These are phyloP conservation scores for Rhagologus leucostigma DNA, from an alignment of 2,113 vertebrate genomes.

Conservation along the genomic window DNA sequence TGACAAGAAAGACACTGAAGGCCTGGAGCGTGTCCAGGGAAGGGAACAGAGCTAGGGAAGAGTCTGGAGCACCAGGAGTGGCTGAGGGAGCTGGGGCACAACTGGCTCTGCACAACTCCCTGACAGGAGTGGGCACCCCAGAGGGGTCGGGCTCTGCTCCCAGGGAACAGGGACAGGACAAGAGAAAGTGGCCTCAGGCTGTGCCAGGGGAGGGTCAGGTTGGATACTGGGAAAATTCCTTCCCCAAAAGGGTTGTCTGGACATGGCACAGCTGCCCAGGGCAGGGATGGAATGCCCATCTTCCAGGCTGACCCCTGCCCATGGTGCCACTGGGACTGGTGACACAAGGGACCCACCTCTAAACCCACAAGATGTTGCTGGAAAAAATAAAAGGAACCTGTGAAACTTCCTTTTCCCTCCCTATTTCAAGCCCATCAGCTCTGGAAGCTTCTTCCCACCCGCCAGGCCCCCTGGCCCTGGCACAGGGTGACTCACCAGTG, in stretches of 20 bases:
- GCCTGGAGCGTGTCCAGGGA: background rate
- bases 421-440: fast-evolving
- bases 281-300: background rate
- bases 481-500: conserved; percentile 20
- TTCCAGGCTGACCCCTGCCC: background rate
- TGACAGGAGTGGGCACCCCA: background rate
- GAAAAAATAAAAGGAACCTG: background rate
- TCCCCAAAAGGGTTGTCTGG: background rate
- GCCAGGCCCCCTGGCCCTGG: fast-evolving
- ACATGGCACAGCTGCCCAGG: background rate
- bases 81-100: background rate
- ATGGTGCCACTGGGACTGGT: fast-evolving
- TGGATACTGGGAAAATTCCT: background rate
- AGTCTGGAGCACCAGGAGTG: fast-evolving
- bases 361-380: background rate
- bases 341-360: background rate
- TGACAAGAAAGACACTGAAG: background rate
- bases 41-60: background rate
- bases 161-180: background rate
- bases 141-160: fast-evolving
- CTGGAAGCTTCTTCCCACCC: background rate
- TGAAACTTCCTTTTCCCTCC: background rate
- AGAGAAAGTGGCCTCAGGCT: fast-evolving
- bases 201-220: fast-evolving
- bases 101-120: background rate